These are phyloP conservation scores for Catamblyrhynchus diadema DNA, from an alignment of 2,797 vertebrate species.

Conservation along the genomic window DNA sequence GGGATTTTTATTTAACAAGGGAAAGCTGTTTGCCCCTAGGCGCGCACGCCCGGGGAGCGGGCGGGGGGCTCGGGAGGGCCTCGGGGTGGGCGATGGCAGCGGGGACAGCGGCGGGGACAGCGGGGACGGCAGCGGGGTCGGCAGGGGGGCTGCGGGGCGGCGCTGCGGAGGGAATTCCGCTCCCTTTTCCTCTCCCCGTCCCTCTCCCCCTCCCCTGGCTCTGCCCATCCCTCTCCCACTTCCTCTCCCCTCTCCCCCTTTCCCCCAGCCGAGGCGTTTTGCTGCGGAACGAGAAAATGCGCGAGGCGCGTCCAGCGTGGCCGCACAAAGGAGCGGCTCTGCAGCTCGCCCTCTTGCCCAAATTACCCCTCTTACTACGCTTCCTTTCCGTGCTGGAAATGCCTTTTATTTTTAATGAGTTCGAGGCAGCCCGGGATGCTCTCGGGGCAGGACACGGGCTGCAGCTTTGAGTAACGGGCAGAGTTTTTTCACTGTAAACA, in stretches of 20 bases:
- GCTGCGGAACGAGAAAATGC: not conserved
- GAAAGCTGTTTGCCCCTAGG: accelerated
- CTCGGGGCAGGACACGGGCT: not conserved
- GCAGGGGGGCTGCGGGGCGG: not conserved
- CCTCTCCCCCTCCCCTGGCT: not conserved
- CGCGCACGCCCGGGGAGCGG: not conserved
- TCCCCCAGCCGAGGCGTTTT: not conserved
- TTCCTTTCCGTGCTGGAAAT: not conserved
- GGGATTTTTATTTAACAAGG: not conserved
- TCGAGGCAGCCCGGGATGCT: not conserved
- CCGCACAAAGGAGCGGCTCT: not conserved
- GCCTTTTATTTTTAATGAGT: not conserved
- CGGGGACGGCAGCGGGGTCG: no score
- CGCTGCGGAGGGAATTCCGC: not conserved
- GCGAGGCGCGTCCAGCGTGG: accelerated
- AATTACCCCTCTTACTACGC: accelerated
- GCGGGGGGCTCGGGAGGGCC: not conserved
- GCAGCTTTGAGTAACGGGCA: not conserved
- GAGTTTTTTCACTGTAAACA: not conserved
- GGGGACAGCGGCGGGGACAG: no score
- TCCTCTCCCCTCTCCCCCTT: not conserved
- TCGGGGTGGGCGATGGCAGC: not conserved
- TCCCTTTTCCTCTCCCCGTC: not conserved
- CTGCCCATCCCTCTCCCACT: not conserved
- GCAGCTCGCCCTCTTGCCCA: not conserved